phyloP scores from a whole-genome alignment of 2,888 invertebrate genomes.

The Uropetala carovei region DNA sequence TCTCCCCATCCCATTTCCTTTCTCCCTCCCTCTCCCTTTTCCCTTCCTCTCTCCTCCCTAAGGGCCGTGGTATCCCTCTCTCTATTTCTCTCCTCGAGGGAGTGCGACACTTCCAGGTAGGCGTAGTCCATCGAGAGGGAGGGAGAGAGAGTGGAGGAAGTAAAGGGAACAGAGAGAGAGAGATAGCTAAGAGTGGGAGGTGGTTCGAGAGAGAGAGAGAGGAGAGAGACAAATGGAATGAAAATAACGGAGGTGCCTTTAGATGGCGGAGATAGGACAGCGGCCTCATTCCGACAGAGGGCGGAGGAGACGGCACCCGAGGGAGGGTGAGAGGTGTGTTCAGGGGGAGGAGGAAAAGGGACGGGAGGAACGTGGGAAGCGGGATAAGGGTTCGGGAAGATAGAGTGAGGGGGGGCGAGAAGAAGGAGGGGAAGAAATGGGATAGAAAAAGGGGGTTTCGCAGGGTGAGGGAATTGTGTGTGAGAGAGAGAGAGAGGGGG shows the following conservation, averaged over 20 bases:
- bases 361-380: background rate
- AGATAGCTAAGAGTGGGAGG: background rate
- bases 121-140: background rate
- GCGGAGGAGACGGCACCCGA: slow-evolving; percentile 1
- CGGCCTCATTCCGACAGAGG: slow-evolving; percentile 48
- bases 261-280: slow-evolving; percentile 64
- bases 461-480: background rate
- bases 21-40: background rate
- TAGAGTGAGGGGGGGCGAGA: background rate
- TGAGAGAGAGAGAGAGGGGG: background rate
- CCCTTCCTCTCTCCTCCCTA: background rate
- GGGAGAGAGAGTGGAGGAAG: background rate
- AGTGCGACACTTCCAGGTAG: slow-evolving; percentile 13
- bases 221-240: slow-evolving; percentile 61
- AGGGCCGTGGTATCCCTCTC: too few species aligned
- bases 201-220: background rate
- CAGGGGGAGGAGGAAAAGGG: background rate
- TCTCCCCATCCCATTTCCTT: background rate
- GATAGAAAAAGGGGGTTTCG: background rate
- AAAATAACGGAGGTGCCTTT: slow-evolving; percentile 61
- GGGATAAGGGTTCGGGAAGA: background rate
- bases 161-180: too few species aligned
- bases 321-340: background rate
- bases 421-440: background rate
- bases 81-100: background rate